Evolutionary conservation across 2,797 vertebrate genomes (phyloP).

Genomic region (Channa striata): DNA sequence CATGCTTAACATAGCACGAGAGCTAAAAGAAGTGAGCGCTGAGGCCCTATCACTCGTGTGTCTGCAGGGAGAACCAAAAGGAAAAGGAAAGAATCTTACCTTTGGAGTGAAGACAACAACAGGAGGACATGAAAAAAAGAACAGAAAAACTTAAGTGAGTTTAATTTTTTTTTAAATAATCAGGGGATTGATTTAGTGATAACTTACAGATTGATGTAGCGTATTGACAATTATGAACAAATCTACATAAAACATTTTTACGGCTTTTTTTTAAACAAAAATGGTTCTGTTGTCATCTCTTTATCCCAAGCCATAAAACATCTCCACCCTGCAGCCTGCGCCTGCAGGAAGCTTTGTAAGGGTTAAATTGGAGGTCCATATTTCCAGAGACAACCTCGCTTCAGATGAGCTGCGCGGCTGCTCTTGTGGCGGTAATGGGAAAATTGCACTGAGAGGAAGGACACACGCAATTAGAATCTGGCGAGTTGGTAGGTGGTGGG

Average conservation of each 20-base stretch:
- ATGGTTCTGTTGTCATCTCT: not conserved
- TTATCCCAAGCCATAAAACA: not conserved
- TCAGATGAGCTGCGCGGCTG: constrained; percentile 93
- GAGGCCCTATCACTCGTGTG: constrained; percentile 32
- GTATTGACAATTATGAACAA: not conserved
- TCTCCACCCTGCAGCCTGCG: not conserved
- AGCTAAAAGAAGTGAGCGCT: constrained; percentile 29
- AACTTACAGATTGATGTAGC: not conserved
- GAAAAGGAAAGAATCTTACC: constrained; percentile 66
- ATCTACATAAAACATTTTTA: not conserved
- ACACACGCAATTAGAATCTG: constrained; percentile 99
- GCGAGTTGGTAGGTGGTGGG: constrained; percentile 75
- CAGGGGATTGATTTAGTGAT: not conserved
- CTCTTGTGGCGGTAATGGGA: constrained; percentile 93
- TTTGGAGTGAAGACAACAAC: constrained; percentile 41
- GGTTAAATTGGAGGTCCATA: constrained; percentile 91
- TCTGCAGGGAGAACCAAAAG: constrained; percentile 26
- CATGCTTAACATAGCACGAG: constrained; percentile 40
- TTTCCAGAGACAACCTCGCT: constrained; percentile 93
- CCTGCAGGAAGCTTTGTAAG: constrained; percentile 48
- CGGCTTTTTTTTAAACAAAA: not conserved
- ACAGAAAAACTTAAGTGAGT: constrained; percentile 24
- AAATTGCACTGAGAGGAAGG: constrained; percentile 99
- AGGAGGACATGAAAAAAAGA: constrained; percentile 53
- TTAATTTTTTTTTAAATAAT: not conserved